Conservation (phyloP, 2,888 invertebrate species). For the Meganola albula region DNA sequence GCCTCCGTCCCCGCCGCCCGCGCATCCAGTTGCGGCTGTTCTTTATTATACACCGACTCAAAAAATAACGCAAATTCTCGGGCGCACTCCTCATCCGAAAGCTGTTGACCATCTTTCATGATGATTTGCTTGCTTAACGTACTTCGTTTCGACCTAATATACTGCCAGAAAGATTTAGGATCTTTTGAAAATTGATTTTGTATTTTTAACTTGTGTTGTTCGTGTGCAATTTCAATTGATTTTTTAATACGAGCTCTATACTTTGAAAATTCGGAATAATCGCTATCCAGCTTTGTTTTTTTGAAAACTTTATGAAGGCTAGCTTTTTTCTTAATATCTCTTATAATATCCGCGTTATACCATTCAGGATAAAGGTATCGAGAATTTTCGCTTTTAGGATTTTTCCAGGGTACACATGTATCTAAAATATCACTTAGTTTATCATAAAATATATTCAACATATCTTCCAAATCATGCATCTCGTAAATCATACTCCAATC, state of each 20-base stretch:
- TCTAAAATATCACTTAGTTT: not conserved
- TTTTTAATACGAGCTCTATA: not conserved
- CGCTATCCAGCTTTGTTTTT: not conserved
- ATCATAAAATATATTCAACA: conserved; percentile 1
- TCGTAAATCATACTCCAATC: conserved; percentile 7
- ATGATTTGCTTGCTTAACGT: not conserved
- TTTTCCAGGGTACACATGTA: conserved; percentile 3
- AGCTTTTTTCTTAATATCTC: conserved; percentile 1
- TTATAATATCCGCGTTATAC: conserved; percentile 1
- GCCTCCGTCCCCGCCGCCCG: not conserved
- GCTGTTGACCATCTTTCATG: not conserved
- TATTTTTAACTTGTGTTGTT: not conserved
- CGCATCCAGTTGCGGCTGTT: not conserved
- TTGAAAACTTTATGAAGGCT: not conserved
- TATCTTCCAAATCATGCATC: not conserved
- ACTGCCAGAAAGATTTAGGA: conserved; percentile 3
- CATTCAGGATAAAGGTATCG: no score
- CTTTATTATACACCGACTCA: not conserved
- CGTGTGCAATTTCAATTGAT: conserved; percentile 1
- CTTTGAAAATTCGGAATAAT: not conserved
- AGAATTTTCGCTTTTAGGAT: no score
- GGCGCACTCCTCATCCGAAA: conserved; percentile 2
- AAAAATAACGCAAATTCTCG: conserved; percentile 1
- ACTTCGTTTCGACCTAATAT: not conserved
- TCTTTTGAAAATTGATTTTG: no score